Conservation (phyloP, 2,113 vertebrate genomes). For the Pelecanus crispus region DNA sequence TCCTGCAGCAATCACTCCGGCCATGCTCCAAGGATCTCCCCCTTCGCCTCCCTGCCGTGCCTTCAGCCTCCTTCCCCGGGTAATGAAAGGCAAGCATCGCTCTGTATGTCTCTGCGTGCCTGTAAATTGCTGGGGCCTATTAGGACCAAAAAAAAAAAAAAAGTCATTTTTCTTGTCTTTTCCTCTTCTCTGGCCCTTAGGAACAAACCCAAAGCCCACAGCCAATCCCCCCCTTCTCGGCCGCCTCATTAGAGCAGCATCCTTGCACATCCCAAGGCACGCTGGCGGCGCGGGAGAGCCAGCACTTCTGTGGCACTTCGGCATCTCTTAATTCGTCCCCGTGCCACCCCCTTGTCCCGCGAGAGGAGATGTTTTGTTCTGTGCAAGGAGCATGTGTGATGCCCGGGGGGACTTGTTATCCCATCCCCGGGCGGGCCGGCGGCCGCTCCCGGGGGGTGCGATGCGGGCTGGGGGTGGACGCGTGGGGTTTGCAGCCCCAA, state of each 20-base stretch:
- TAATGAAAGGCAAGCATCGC: neutral
- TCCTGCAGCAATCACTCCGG: neutral
- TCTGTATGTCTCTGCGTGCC: neutral
- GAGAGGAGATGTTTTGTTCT: constrained; percentile 68
- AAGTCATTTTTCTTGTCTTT: neutral
- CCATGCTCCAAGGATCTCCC: neutral
- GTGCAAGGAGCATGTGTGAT: neutral
- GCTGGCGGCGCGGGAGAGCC: rapidly evolving
- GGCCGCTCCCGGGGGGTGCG: neutral
- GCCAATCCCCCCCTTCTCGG: neutral
- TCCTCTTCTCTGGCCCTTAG: neutral
- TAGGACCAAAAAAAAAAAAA: neutral
- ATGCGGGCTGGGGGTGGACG: neutral
- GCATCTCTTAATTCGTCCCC: constrained; percentile 61
- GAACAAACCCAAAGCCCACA: neutral
- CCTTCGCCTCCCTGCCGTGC: neutral
- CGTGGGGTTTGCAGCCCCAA: neutral
- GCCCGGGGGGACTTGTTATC: constrained; percentile 47
- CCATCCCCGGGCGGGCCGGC: neutral
- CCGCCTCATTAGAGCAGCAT: neutral
- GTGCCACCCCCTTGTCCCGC: constrained; percentile 9
- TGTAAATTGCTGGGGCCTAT: neutral
- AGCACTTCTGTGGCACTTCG: neutral
- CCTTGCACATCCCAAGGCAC: neutral
- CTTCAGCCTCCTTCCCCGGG: neutral